These are phyloP conservation scores for Corythaeola cristata DNA, from an alignment of 2,113 vertebrate genomes.

Conservation along the genomic window DNA sequence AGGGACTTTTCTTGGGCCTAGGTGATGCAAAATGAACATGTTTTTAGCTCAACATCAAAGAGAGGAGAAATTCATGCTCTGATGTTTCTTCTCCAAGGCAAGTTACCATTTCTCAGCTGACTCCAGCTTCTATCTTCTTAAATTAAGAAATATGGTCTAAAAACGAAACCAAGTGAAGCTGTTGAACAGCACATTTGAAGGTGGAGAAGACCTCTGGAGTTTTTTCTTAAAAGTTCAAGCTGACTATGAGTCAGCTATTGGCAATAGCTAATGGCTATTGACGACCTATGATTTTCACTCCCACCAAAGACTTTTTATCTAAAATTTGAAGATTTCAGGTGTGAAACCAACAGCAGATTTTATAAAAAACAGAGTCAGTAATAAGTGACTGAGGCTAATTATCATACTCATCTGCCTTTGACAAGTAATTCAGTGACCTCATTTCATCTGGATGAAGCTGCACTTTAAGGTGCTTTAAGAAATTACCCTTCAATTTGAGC, in stretches of 20 bases:
- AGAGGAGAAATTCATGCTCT: neutral
- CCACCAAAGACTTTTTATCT: constrained; percentile 31
- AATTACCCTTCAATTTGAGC: constrained; percentile 23
- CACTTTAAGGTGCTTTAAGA: constrained; percentile 2
- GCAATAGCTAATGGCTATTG: neutral
- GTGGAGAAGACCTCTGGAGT: neutral
- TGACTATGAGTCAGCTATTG: neutral
- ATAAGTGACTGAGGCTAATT: constrained; percentile 62
- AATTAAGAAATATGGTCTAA: neutral
- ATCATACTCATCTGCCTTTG: constrained; percentile 36
- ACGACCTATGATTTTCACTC: constrained; percentile 3
- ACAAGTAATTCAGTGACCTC: constrained; percentile 50
- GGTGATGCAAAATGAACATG: neutral
- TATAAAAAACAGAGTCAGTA: constrained; percentile 62
- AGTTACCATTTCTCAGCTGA: neutral
- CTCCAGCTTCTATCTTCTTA: neutral
- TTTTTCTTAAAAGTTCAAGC: neutral
- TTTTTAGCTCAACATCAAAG: neutral
- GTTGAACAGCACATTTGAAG: neutral
- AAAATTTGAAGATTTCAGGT: constrained; percentile 55
- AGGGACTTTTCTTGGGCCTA: neutral
- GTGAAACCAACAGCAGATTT: constrained; percentile 35
- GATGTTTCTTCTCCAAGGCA: neutral
- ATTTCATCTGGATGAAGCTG: constrained; percentile 43
- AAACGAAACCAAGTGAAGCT: neutral